These are phyloP conservation scores for Steinernema scapterisci DNA, from an alignment of 2,888 invertebrate genomes.

Conservation along the genomic window DNA sequence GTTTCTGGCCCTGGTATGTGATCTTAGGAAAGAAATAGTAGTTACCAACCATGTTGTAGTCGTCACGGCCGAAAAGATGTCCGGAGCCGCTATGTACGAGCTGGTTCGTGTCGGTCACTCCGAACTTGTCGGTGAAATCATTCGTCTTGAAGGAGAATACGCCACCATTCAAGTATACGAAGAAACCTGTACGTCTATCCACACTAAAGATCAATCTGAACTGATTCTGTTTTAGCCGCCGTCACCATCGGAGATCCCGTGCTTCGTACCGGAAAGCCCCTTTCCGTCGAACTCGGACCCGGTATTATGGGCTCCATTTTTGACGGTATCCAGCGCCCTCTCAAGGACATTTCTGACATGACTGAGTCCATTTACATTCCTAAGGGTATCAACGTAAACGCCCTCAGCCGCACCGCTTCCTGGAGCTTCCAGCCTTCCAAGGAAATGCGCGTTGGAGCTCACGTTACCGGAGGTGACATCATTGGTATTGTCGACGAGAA, in stretches of 20 bases:
- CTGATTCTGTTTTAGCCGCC: conserved; percentile 75
- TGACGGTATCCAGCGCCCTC: conserved; percentile 98
- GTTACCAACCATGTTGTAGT: conserved; percentile 73
- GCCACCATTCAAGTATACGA: conserved; percentile 94
- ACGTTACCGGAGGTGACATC: conserved; percentile 96
- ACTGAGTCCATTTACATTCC: conserved; percentile 98
- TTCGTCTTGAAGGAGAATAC: conserved; percentile 98
- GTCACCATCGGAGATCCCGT: conserved; percentile 99
- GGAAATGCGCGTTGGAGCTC: conserved; percentile 80
- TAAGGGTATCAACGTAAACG: conserved; percentile 94
- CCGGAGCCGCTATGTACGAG: conserved; percentile 99
- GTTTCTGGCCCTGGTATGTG: conserved; percentile 93
- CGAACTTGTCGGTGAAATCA: conserved; percentile 98
- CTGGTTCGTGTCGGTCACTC: conserved; percentile 96
- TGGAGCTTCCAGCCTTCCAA: conserved; percentile 88
- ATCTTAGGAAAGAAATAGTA: neutral
- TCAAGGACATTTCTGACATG: conserved; percentile 89
- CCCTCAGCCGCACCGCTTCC: conserved; percentile 78
- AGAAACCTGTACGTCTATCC: conserved; percentile 71
- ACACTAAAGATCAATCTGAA: neutral
- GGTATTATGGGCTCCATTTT: conserved; percentile 99
- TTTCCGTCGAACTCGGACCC: conserved; percentile 97
- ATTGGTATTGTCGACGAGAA: conserved; percentile 96
- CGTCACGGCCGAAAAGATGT: conserved; percentile 98
- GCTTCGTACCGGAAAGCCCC: conserved; percentile 93